Conservation (phyloP, 1,140 invertebrate species). For the Copidosoma floridanum region DNA sequence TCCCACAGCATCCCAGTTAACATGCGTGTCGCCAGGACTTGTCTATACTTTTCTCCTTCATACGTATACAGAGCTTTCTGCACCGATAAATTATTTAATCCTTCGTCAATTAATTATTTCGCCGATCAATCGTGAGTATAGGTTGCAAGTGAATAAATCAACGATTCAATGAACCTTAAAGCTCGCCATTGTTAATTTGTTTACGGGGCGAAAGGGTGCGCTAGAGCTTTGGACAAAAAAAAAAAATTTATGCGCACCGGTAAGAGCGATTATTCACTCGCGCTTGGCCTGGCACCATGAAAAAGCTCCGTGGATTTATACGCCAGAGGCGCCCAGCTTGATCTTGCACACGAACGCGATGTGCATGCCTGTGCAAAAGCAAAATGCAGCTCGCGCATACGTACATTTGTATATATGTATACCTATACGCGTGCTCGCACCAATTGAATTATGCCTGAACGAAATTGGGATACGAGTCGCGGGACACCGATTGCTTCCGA, state of each 20-base stretch:
- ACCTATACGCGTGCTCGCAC: not conserved
- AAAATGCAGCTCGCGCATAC: too few relatives aligned
- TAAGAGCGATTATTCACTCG: conserved; percentile 16
- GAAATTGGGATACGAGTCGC: conserved; percentile 22
- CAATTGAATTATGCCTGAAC: conserved; percentile 26
- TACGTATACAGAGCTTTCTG: too few relatives aligned
- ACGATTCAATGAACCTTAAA: conserved; percentile 14
- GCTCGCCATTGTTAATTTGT: conserved; percentile 3
- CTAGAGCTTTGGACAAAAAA: conserved; percentile 5
- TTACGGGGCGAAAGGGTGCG: not conserved
- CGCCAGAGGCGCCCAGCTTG: not conserved
- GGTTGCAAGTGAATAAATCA: too few relatives aligned
- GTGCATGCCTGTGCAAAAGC: not conserved
- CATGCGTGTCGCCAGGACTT: too few relatives aligned
- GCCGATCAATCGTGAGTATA: too few relatives aligned
- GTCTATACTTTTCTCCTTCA: too few relatives aligned
- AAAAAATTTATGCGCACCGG: not conserved
- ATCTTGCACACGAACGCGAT: not conserved
- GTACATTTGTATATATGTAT: not conserved
- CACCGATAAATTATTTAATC: too few relatives aligned
- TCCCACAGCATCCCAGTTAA: not conserved
- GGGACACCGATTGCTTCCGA: conserved; percentile 20
- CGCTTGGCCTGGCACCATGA: conserved; percentile 13
- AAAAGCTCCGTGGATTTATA: conserved; percentile 17
- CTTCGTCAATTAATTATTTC: too few relatives aligned